Percentiles rank a stretch among this genome's conserved stretches.
These are phyloP conservation scores for Dynastes tityus DNA, from an alignment of 2,888 invertebrate genomes.

Conservation along the genomic window DNA sequence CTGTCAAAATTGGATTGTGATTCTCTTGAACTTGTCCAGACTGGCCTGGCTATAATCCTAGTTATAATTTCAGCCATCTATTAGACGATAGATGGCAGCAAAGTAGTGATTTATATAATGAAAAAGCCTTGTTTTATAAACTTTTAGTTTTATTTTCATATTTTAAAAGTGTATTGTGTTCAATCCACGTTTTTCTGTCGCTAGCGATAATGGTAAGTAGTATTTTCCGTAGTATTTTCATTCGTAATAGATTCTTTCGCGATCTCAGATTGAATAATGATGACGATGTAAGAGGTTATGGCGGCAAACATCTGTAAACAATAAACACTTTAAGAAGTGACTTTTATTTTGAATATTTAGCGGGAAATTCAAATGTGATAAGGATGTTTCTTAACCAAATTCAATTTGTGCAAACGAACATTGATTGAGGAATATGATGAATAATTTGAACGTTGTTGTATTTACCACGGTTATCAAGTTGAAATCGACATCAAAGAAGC, in stretches of 20 bases:
- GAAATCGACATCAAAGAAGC: constrained; percentile 56
- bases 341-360: neutral
- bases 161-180: too few relatives aligned
- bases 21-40: too few relatives aligned
- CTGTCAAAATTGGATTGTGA: too few relatives aligned
- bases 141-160: too few relatives aligned
- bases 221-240: constrained; percentile 3
- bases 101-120: too few relatives aligned
- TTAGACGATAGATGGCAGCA: too few relatives aligned
- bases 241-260: constrained; percentile 38
- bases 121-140: too few relatives aligned
- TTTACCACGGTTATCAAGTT: constrained; percentile 56
- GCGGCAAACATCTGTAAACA: constrained; percentile 54
- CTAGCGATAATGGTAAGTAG: constrained; percentile 15
- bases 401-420: neutral
- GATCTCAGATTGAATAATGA: constrained; percentile 56
- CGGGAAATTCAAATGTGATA: constrained; percentile 8
- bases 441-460: neutral
- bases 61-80: too few relatives aligned
- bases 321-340: neutral
- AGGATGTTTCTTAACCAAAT: neutral
- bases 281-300: constrained; percentile 56
- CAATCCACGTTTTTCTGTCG: too few relatives aligned
- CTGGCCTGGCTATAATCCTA: too few relatives aligned
- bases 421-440: neutral